These are phyloP conservation scores for Caenorhabditis latens DNA, from an alignment of 1,140 invertebrate species.

Conservation along the genomic window DNA sequence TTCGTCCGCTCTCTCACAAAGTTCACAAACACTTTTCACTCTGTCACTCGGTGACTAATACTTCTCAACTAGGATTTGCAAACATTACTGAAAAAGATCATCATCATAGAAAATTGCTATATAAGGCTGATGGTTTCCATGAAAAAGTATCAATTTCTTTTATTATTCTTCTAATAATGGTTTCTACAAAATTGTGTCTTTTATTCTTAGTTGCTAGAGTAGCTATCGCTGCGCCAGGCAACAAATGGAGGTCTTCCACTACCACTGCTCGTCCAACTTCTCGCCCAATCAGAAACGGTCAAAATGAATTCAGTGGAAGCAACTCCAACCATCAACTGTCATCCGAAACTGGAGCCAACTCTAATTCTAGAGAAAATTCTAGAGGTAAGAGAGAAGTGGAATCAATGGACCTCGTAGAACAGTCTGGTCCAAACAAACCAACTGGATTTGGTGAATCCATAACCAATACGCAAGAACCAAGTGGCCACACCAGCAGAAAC, in stretches of 20 bases:
- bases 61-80: not conserved
- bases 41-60: not conserved
- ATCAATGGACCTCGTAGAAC: not conserved
- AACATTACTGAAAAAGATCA: slow-evolving; percentile 38
- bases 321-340: not conserved
- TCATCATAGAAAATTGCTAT: not conserved
- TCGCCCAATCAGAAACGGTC: not conserved
- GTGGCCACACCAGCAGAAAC: no score
- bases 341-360: no score
- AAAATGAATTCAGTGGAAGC: not conserved
- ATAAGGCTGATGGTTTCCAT: not conserved
- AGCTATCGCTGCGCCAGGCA: not conserved
- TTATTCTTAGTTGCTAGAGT: not conserved
- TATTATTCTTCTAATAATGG: not conserved
- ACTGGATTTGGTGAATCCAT: not conserved
- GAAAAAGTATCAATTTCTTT: not conserved
- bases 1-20: not conserved
- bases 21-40: slow-evolving; percentile 11
- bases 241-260: not conserved
- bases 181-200: not conserved
- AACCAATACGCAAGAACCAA: no score
- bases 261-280: not conserved
- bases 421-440: not conserved
- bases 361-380: not conserved
- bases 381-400: not conserved